These are phyloP conservation scores for Ophion slaviceki DNA, from an alignment of 2,888 invertebrate species.

Conservation along the genomic window DNA sequence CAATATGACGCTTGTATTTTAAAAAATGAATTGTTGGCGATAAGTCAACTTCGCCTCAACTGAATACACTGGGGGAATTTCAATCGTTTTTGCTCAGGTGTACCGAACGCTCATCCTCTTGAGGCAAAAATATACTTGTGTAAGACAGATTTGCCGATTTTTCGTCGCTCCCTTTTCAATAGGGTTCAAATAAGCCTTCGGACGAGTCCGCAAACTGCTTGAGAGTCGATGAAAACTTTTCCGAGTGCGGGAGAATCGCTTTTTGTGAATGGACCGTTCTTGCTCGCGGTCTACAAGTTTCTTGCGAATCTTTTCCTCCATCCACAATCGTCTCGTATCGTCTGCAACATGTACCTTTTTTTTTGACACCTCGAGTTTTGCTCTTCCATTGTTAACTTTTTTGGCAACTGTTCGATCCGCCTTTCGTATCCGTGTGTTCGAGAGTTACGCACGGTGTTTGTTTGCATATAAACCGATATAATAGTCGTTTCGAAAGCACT, in stretches of 20 bases:
- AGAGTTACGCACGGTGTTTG: background rate
- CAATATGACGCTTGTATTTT: constrained; percentile 11
- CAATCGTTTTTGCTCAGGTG: background rate
- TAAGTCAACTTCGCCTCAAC: background rate
- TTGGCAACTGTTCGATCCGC: background rate
- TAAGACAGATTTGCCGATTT: constrained; percentile 46
- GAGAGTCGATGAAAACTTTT: constrained; percentile 57
- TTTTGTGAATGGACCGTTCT: constrained; percentile 39
- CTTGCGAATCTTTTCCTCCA: constrained; percentile 45
- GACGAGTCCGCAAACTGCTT: constrained; percentile 34
- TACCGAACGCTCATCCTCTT: constrained; percentile 27
- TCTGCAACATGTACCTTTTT: constrained; percentile 1
- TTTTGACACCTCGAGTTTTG: constrained; percentile 1
- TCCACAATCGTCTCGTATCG: constrained; percentile 34
- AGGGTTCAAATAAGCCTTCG: constrained; percentile 27
- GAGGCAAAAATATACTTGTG: constrained; percentile 33
- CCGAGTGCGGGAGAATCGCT: constrained; percentile 30
- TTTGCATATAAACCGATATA: background rate
- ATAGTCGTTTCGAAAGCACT: background rate
- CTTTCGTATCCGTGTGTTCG: background rate
- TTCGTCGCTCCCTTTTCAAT: constrained; percentile 50
- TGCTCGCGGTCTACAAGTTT: constrained; percentile 49
- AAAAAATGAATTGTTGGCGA: background rate
- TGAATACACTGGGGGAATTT: constrained; percentile 37
- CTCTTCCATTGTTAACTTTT: constrained; percentile 13